Base-by-base conservation (phyloP, 2,888 invertebrate species). In the Epirrhoe alternata region DNA sequence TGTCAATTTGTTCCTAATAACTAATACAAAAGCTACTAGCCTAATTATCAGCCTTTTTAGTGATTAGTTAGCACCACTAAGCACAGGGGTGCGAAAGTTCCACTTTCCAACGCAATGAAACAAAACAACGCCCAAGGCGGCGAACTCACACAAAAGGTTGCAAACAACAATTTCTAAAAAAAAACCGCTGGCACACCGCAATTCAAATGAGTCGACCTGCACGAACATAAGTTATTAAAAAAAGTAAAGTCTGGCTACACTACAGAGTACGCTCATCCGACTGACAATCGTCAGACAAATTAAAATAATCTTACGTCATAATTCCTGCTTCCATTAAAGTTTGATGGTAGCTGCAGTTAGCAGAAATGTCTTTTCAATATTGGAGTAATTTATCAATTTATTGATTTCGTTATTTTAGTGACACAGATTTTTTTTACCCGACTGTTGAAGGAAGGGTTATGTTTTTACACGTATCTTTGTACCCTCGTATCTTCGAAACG, bases 221-320 rank as follows among this genome's bases (percentile, higher is more conserved):
- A 82, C 82, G 80, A 89, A 91, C 92, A 92, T 92, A 92, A 91
- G 92, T 92, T 93, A 93, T 92, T 93, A 93, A 92, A 92, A 90
- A 92, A 93, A 90, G 90, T 89, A 86, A 86, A 60, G 52, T 42
- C 56, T 49, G 61, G 57, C 47, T 64, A 64, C 68, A 68, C 68
- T 42, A 51, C 24, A 30, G 64, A 49, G n/a, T 31, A 24, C 24
- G 17, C 61, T 56, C 38, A n/a, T 57, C 58, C 14, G 57, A 24
- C 24, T 24, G 24, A 50, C 49, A 42, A 17, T 31, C 31, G 17
- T 16, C 10, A n/a, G 24, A 42, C n/a, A 33, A 50, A 33, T 24
- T 8, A 58, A 24, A 24, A 24, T 24, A 24, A 2, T 24, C 24
- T 24, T 24, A 24, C 24, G 24, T 24, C 24, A 2, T 24, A 24